Percentiles rank a stretch among this genome's conserved stretches.
These are phyloP conservation scores for Parapristionchus giblindavisi DNA, from an alignment of 2,888 invertebrate species.

Conservation along the genomic window DNA sequence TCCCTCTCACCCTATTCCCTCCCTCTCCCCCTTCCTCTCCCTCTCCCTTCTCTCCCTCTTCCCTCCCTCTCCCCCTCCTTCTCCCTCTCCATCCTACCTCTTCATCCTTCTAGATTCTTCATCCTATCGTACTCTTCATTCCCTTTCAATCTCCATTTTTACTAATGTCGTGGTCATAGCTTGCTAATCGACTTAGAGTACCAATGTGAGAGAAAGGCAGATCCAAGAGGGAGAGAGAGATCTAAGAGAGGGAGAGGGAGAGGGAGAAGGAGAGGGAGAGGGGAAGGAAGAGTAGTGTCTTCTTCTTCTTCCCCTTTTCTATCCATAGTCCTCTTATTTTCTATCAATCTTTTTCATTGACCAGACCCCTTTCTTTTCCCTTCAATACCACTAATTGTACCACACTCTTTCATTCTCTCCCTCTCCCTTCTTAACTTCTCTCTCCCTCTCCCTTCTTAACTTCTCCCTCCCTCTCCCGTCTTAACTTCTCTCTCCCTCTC, in stretches of 20 bases:
- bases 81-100: conserved; percentile 1
- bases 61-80: not conserved
- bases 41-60: not conserved
- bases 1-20: conserved; percentile 13
- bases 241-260: not conserved
- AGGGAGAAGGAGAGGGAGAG: not conserved
- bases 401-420: not conserved
- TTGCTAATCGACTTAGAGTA: conserved; percentile 31
- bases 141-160: not conserved
- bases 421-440: not conserved
- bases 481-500: not conserved
- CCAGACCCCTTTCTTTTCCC: not conserved
- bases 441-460: not conserved
- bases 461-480: not conserved
- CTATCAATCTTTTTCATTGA: no score
- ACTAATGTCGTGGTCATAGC: not conserved
- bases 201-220: not conserved
- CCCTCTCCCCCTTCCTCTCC: not conserved
- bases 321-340: not conserved
- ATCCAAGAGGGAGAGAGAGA: not conserved
- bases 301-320: conserved; percentile 7
- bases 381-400: not conserved
- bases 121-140: not conserved
- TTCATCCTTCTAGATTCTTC: conserved; percentile 19
- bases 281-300: not conserved